Percentiles rank a stretch among this genome's conserved stretches.
phyloP scores from a whole-genome alignment of 35 echinoderm and acorn worm species.

The Heliocidaris tuberculata region DNA sequence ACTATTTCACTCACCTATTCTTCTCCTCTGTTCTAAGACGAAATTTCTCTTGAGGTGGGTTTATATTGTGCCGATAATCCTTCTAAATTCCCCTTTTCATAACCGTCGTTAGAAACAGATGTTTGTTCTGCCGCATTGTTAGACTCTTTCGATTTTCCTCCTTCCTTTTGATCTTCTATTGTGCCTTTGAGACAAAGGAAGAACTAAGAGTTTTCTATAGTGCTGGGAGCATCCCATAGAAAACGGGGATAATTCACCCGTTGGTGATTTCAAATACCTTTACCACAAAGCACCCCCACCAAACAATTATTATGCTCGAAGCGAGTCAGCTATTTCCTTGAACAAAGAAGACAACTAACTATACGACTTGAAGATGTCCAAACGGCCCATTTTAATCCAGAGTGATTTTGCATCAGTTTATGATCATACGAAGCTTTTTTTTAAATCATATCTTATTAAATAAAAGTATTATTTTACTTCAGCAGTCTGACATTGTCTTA shows the following conservation, averaged over 20 bases:
- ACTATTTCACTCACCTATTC: background rate
- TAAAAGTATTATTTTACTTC: no score
- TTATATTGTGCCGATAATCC: background rate
- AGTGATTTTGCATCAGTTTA: no score
- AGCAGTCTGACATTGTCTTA: no score
- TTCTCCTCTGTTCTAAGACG: background rate
- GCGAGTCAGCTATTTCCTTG: background rate
- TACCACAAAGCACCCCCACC: background rate
- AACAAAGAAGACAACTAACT: background rate
- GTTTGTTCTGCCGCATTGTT: background rate
- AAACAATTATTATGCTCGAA: background rate
- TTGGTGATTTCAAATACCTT: background rate
- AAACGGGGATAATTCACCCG: background rate
- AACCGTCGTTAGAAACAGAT: constrained; percentile 9
- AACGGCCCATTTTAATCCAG: background rate
- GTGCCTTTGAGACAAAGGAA: background rate
- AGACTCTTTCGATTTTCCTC: background rate
- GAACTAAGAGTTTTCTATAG: background rate
- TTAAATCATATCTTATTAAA: no score
- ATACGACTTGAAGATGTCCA: background rate
- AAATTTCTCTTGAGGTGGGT: background rate
- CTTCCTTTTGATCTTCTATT: background rate
- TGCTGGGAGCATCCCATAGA: background rate
- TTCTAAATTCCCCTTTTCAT: background rate
- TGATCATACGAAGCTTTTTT: no score